A percentile compares a stretch with the other conserved stretches of the same genome.
Conservation (phyloP, 2,888 invertebrate species). For the Tipula confusa region DNA sequence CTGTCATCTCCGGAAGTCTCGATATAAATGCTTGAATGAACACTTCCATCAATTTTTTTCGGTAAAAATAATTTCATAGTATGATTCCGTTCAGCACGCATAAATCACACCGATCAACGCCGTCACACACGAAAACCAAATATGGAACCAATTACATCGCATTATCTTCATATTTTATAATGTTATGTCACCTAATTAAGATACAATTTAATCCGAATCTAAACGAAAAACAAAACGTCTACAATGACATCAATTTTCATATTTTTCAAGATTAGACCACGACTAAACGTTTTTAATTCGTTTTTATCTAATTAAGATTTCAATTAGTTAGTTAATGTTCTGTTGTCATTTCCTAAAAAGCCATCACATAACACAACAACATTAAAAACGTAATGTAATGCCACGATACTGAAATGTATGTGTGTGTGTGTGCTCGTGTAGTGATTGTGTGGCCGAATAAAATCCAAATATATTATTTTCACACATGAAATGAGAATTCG, state of each 20-base stretch:
- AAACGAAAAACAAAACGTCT: neutral
- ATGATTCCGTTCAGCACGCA: neutral
- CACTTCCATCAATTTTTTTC: too few relatives aligned
- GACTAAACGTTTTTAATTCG: neutral
- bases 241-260: conserved; percentile 3
- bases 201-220: neutral
- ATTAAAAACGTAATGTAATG: neutral
- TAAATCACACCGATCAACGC: neutral
- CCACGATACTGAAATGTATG: neutral
- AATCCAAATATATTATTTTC: neutral
- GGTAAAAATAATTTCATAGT: neutral
- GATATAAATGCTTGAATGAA: too few relatives aligned
- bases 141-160: neutral
- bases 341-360: conserved; percentile 20
- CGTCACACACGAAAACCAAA: neutral
- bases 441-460: neutral
- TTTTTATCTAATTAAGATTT: conserved; percentile 25
- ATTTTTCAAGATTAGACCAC: neutral
- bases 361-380: neutral
- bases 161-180: neutral
- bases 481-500: conserved; percentile 12
- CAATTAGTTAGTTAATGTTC: conserved; percentile 20
- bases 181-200: conserved; percentile 20
- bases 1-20: too few relatives aligned
- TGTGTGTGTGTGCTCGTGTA: neutral